These are phyloP conservation scores for Diorhabda sublineata DNA, from an alignment of 1,140 invertebrate genomes.

Conservation along the genomic window DNA sequence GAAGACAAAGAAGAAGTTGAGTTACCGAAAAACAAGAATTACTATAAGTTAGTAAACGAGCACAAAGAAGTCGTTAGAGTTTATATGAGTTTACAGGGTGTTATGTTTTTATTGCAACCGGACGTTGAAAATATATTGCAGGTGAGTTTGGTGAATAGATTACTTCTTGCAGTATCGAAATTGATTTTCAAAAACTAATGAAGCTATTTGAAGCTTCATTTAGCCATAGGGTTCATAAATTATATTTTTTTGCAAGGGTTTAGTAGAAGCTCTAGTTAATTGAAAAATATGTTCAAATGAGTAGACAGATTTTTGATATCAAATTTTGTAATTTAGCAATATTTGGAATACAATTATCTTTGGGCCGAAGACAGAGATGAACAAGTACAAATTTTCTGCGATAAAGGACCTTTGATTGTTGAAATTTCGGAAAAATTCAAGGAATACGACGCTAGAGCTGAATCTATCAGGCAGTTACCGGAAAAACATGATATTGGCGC, in stretches of 20 bases:
- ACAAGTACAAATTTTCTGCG: slow-evolving; percentile 64
- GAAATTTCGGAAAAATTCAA: slow-evolving; percentile 71
- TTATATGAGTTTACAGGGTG: slow-evolving; percentile 66
- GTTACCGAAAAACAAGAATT: slow-evolving; percentile 49
- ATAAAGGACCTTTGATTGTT: slow-evolving; percentile 64
- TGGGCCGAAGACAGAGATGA: slow-evolving; percentile 69
- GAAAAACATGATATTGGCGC: slow-evolving; percentile 61
- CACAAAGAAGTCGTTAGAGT: slow-evolving; percentile 74
- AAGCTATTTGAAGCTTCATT: too few relatives aligned
- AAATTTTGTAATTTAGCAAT: slow-evolving; percentile 37
- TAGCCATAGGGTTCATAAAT: too few relatives aligned
- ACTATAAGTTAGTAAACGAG: slow-evolving; percentile 69
- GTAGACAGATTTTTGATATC: too few relatives aligned
- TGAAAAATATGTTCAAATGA: too few relatives aligned
- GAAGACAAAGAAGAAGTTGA: neutral
- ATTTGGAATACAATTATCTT: slow-evolving; percentile 58
- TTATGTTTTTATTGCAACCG: slow-evolving; percentile 59
- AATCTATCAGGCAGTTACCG: slow-evolving; percentile 61
- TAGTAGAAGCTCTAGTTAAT: too few relatives aligned
- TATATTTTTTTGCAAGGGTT: too few relatives aligned
- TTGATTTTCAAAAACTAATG: too few relatives aligned
- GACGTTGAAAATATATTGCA: slow-evolving; percentile 56
- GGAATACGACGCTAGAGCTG: slow-evolving; percentile 63
- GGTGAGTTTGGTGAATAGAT: slow-evolving; percentile 36
- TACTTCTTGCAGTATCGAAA: too few relatives aligned